Percentiles rank a stretch among this genome's conserved stretches.
These are phyloP conservation scores for Phengaris alcon DNA, from an alignment of 2,888 invertebrate genomes.

Conservation along the genomic window DNA sequence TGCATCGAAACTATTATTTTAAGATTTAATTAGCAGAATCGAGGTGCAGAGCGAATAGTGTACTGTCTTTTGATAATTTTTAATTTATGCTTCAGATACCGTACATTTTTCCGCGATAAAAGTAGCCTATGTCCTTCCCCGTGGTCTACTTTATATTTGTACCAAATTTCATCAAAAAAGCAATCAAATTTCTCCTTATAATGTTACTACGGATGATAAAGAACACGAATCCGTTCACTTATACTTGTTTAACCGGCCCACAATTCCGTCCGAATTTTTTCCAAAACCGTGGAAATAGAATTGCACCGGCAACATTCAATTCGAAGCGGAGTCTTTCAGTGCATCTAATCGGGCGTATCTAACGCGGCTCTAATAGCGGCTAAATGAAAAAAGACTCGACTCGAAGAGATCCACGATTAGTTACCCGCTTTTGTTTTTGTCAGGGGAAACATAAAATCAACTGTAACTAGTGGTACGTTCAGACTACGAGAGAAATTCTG, in stretches of 20 bases:
- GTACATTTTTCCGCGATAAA: no score
- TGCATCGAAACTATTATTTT: no score
- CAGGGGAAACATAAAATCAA: slow-evolving; percentile 29
- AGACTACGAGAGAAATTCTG: no score
- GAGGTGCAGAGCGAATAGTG: no score
- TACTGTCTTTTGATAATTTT: no score
- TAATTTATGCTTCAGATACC: no score
- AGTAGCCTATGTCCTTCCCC: no score
- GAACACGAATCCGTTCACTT: not conserved
- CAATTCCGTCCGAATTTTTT: not conserved
- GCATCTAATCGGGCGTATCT: slow-evolving; percentile 35
- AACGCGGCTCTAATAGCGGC: slow-evolving; percentile 34
- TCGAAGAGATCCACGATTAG: slow-evolving; percentile 30
- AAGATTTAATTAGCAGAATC: no score
- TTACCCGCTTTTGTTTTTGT: slow-evolving; percentile 33
- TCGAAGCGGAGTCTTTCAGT: slow-evolving; percentile 28
- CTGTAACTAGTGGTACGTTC: not conserved
- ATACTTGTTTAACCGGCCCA: not conserved
- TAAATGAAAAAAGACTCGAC: slow-evolving; percentile 35
- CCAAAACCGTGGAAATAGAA: slow-evolving; percentile 14
- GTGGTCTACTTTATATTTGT: no score
- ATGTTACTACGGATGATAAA: not conserved
- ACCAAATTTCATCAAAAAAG: no score
- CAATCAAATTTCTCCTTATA: no score
- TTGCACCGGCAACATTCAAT: slow-evolving; percentile 25